phyloP scores from a whole-genome alignment of 1,140 invertebrate species.

The Drosophila malerkotliana region DNA sequence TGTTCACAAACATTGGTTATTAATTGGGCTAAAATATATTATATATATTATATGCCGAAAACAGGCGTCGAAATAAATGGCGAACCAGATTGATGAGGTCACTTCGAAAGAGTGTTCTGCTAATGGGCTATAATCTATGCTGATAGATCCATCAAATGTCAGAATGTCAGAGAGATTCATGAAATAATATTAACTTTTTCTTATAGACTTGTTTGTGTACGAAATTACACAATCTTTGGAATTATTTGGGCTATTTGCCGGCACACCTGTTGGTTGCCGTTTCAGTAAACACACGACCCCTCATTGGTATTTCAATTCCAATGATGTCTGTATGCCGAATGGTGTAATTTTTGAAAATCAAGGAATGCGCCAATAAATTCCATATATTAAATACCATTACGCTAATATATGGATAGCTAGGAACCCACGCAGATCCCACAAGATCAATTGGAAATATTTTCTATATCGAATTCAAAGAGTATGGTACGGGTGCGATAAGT shows the following conservation, averaged over 20 bases:
- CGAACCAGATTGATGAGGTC: conserved; percentile 26
- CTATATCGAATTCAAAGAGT: conserved; percentile 17
- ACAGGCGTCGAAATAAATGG: conserved; percentile 17
- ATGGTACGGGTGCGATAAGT: conserved; percentile 24
- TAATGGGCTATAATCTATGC: conserved; percentile 6
- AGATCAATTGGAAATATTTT: conserved; percentile 49
- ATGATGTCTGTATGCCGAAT: conserved; percentile 48
- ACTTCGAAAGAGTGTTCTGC: conserved; percentile 2
- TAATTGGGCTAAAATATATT: conserved; percentile 24
- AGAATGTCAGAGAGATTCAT: background rate
- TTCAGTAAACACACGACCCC: conserved; percentile 32
- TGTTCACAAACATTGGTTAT: conserved; percentile 23
- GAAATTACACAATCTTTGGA: conserved; percentile 3
- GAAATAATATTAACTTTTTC: background rate
- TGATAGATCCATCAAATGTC: conserved; percentile 23
- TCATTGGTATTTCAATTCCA: conserved; percentile 36
- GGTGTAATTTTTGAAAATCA: conserved; percentile 32
- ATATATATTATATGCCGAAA: conserved; percentile 12
- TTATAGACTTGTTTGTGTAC: background rate
- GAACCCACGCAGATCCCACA: conserved; percentile 21
- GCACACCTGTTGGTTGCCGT: conserved; percentile 36
- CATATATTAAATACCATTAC: conserved; percentile 38
- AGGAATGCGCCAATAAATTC: conserved; percentile 42
- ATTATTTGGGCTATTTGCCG: conserved; percentile 14
- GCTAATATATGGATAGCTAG: conserved; percentile 23